A percentile compares a stretch with the other conserved stretches of the same genome.
phyloP scores from a whole-genome alignment of 1,140 invertebrate species.

The Achatina immaculata region DNA sequence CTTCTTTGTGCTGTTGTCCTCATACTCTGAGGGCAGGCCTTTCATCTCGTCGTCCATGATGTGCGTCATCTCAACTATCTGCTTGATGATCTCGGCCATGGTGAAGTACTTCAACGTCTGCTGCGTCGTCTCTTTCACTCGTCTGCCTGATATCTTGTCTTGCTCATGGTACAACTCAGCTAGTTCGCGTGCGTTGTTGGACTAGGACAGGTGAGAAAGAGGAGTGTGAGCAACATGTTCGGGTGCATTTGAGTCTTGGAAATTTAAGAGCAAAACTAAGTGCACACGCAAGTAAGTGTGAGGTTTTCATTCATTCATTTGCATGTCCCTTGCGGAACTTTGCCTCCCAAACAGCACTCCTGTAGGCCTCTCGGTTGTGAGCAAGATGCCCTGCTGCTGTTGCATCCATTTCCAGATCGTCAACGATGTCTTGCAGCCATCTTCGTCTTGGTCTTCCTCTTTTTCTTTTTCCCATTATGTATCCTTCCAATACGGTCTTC shows the following conservation, averaged over 20 bases:
- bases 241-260: background rate
- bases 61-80: slow-evolving; percentile 3
- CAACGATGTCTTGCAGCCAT: too few relatives aligned
- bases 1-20: background rate
- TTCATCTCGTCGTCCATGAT: slow-evolving; percentile 25
- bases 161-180: background rate
- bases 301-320: too few relatives aligned
- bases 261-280: background rate
- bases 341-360: too few relatives aligned
- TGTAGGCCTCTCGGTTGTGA: too few relatives aligned
- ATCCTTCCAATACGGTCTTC: too few relatives aligned
- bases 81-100: background rate
- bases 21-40: slow-evolving; percentile 20
- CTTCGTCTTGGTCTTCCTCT: too few relatives aligned
- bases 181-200: background rate
- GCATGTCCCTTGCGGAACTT: too few relatives aligned
- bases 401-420: too few relatives aligned
- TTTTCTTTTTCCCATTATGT: too few relatives aligned
- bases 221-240: background rate
- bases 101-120: background rate
- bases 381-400: too few relatives aligned
- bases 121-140: background rate
- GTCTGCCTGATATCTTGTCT: background rate
- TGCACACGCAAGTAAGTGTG: too few relatives aligned
- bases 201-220: background rate